Evolutionary conservation across 2,797 vertebrate genomes (phyloP), one percentile per base, ranked within the genome.

Genomic region (Acanthurus leucopareius): DNA sequence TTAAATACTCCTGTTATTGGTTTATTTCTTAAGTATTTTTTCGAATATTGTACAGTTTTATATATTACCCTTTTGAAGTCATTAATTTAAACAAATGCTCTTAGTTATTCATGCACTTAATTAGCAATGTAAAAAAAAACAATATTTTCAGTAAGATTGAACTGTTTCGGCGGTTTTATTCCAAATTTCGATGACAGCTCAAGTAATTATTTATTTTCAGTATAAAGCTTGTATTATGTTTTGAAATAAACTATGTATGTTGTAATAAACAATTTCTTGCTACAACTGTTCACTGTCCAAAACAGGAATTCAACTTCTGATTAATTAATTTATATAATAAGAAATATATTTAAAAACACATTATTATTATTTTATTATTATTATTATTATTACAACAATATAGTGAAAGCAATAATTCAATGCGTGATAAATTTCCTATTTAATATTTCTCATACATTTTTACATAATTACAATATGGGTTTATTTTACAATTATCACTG

Each of bases 121-220:
- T 97, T 97, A 97, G 96, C 95, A 96, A 96, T 97, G 97, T 97
- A 96, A 96, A 96, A 97, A 95, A 96, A 60, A 95, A 96, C 94
- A 89, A 96, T 98, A 98, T 98, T 98, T 98, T 98, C 97, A 97
- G 95, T 97, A 97, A 97, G 95, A 96, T 95, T 96, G 95, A 96
- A 96, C 96, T 96, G 97, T 97, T 97, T 96, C 95, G 97, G 97
- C 96, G 96, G 96, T 97, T 97, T 97, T 97, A 97, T 97, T 97
- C 97, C 96, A 98, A 97, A 97, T 97, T 94, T 96, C 95, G 96
- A 97, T 95, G 95, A 96, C 96, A 96, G 94, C 96, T 95, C 96
- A 95, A 96, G 94, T 95, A 94, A 96, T 98, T 98, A 98, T 98
- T 99, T 99, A 98, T 99, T 98, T 98, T 98, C 96, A 97, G 91